Evolutionary conservation across 1,140 invertebrate genomes (phyloP), one percentile per base, ranked within the genome.

Genomic region (Anastrepha obliqua): DNA sequence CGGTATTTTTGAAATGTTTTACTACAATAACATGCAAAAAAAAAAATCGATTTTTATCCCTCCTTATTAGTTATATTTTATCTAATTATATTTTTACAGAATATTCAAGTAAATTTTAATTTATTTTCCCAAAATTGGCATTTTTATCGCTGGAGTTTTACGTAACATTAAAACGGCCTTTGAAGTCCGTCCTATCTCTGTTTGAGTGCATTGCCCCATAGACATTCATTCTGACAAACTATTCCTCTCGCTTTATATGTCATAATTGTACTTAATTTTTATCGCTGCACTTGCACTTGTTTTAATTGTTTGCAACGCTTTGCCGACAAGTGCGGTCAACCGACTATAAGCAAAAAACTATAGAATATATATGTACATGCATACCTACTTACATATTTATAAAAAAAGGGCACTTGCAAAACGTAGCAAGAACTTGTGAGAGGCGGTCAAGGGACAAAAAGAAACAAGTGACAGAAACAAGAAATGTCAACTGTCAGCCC

Each of bases 401-500:
- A 47, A 44, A 70, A 70, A 74, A 67, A 67, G 65, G 29, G 29
- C 20, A 29, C 20, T 42, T 67, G 29, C 67, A 44, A 47, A 47
- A 44, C 4, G 4, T 5, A 29, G 8, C 67, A n/a, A 13, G 15
- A 17, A 62, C 15, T 62, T n/a, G 60, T 74, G 67, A 74, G 67
- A 74, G 42, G 67, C 42, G 67, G 39, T 44, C 67, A 74, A 74
- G 42, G 67, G 67, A 44, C 67, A 47, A 17, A 74, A 44, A 44
- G 7, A 29, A 44, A 44, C 20, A 11, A 55, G 51, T 55, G 51
- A 39, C 29, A 42, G 67, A 47, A 39, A 39, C 42, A 15, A 74
- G 42, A 74, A 74, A 74, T 74, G 67, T 74, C 44, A 74, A 47
- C 67, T 74, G 67, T 47, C 67, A 74, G 42, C 67, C 67, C 39